phyloP scores from a whole-genome alignment of 2,113 vertebrate species.

The Oriolus oriolus region DNA sequence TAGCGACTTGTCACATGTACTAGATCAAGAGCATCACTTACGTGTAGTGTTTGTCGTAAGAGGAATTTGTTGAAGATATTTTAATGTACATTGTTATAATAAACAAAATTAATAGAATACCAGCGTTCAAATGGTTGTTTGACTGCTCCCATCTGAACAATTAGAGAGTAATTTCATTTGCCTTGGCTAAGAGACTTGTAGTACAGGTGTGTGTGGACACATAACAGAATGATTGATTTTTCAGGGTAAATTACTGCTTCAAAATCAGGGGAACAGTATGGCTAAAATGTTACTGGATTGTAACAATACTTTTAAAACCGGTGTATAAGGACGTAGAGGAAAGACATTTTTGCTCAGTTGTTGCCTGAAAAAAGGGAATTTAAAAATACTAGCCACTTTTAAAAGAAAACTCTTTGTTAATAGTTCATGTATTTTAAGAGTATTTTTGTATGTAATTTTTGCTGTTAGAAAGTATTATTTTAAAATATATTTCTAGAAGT shows the following conservation, averaged over 20 bases:
- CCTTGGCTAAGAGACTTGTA: not conserved
- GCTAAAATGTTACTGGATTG: not conserved
- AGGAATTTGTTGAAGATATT: not conserved
- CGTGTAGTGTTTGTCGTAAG: not conserved
- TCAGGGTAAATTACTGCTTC: not conserved
- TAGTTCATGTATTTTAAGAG: not conserved
- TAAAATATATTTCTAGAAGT: slow-evolving; percentile 9
- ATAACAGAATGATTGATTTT: not conserved
- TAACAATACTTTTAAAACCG: not conserved
- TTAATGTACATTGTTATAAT: not conserved
- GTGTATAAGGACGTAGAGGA: not conserved
- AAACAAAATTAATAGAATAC: not conserved
- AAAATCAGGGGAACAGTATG: not conserved
- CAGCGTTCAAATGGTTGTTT: not conserved
- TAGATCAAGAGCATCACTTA: not conserved
- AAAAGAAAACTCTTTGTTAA: slow-evolving; percentile 1
- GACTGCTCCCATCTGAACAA: not conserved
- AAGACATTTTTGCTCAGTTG: not conserved
- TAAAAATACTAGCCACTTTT: slow-evolving; percentile 4
- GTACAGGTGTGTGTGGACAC: not conserved
- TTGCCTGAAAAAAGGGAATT: slow-evolving; percentile 2
- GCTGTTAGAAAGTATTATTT: slow-evolving; percentile 34
- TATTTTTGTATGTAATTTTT: not conserved
- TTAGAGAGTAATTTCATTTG: not conserved
- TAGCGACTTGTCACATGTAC: not conserved